Conservation (phyloP, 2,797 vertebrate species). For the Antrozous pallidus region DNA sequence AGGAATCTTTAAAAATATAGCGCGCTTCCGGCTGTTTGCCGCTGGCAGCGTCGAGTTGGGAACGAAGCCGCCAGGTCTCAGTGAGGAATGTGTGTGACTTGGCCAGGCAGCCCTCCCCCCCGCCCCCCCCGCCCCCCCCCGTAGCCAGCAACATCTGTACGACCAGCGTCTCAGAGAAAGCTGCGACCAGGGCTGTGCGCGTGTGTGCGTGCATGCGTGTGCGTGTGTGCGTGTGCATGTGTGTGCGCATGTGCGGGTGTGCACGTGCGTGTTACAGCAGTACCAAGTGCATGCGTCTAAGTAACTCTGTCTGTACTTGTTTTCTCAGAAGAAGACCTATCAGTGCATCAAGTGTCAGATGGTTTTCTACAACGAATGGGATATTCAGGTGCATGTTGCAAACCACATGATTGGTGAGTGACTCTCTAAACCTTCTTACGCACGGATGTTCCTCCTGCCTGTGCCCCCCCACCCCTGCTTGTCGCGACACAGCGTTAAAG, state of each 20-base stretch:
- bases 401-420: conserved; percentile 99
- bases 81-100: neutral
- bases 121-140: too few relatives aligned
- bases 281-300: conserved; percentile 67
- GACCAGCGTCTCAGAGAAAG: neutral
- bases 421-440: conserved; percentile 77
- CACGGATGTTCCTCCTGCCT: conserved; percentile 74
- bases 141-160: neutral
- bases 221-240: neutral
- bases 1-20: neutral
- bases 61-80: neutral
- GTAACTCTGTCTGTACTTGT: conserved; percentile 80
- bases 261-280: neutral
- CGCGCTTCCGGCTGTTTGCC: neutral
- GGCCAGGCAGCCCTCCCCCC: too few relatives aligned
- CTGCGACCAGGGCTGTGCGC: neutral
- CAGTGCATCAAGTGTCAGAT: conserved; percentile 99
- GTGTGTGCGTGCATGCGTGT: neutral
- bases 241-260: accelerated
- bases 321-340: conserved; percentile 98
- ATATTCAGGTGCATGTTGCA: conserved; percentile 99
- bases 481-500: conserved; percentile 83
- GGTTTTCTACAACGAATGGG: conserved; percentile 99
- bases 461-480: conserved; percentile 70
- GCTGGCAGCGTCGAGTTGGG: neutral